Conservation (phyloP, 2,888 invertebrate genomes). For the Notocelia uddmanniana region DNA sequence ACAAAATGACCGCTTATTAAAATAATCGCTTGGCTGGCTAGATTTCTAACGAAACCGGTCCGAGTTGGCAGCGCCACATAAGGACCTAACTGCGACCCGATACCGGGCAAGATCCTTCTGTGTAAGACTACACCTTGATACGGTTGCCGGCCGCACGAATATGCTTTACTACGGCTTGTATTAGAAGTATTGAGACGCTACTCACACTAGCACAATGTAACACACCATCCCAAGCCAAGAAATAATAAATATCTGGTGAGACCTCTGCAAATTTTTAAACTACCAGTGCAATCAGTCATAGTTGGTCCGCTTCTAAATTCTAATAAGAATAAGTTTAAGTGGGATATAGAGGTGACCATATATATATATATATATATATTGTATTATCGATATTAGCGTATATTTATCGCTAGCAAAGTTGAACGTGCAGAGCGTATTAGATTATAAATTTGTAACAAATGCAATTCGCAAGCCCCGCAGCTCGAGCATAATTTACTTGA, state of each 20-base stretch:
- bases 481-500: slow-evolving; percentile 53
- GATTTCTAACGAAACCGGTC: slow-evolving; percentile 63
- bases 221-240: too few species aligned
- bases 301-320: not conserved
- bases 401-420: not conserved
- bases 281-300: not conserved
- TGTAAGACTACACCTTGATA: slow-evolving; percentile 28
- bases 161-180: slow-evolving; percentile 50
- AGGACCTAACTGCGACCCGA: slow-evolving; percentile 7
- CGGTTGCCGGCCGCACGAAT: slow-evolving; percentile 31
- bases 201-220: not conserved
- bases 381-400: not conserved
- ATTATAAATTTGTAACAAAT: slow-evolving; percentile 10
- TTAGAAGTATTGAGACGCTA: slow-evolving; percentile 11
- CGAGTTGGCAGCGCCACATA: slow-evolving; percentile 28
- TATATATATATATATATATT: not conserved
- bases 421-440: slow-evolving; percentile 12
- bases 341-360: not conserved
- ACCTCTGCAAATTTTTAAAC: not conserved
- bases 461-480: not conserved
- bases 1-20: slow-evolving; percentile 77
- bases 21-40: slow-evolving; percentile 66
- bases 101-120: not conserved
- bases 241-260: not conserved
- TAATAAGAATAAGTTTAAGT: not conserved